Evolutionary conservation across 2,888 invertebrate genomes (phyloP), one percentile per base, ranked within the genome.

Genomic region (Andrena haemorrhoa): DNA sequence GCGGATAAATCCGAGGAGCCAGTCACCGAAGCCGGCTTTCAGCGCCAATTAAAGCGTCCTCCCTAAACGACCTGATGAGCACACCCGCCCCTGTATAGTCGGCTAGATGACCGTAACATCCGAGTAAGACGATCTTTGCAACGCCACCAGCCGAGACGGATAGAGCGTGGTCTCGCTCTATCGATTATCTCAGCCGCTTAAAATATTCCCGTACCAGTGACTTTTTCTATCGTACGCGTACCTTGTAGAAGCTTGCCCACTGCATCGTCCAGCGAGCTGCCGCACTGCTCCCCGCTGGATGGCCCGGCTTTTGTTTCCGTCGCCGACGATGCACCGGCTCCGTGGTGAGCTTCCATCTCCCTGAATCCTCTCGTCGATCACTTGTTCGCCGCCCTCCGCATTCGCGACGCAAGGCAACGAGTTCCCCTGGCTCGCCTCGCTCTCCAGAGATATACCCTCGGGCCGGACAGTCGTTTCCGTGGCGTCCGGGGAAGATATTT

Each of bases 241-340:
- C 93, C 93, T 92, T 93, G 93, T 23, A 94, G 88, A 41, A 94
- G 84, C 72, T 94, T 93, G 63, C 93, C 93, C 7, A 94, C 93
- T 2, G 93, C 93, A 70, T 93, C 93, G 72, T 93, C 93, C 79
- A 94, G 82, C 6, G 91, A 81, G 76, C 75, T 91, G 47, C 61
- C 76, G 83, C 82, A 76, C 3, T 87, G 79, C 41, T 92, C 90
- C 26, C 87, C 76, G 80, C 66, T 83, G 16, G 92, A 91, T 1
- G 91, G 79, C 26, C 90, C 89, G 2, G 90, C 85, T 60, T 90
- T 89, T 10, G 66, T 74, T 47, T 88, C 89, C 77, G 86, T 49
- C 51, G 89, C 49, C 53, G 88, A 63, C 20, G 89, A 73, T 6
- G 81, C 65, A 7, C 72, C 79, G 70, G 83, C 81, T 29, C 49